Evolutionary conservation across 2,797 vertebrate genomes (phyloP).

Genomic region (Eulemur albifrons): DNA sequence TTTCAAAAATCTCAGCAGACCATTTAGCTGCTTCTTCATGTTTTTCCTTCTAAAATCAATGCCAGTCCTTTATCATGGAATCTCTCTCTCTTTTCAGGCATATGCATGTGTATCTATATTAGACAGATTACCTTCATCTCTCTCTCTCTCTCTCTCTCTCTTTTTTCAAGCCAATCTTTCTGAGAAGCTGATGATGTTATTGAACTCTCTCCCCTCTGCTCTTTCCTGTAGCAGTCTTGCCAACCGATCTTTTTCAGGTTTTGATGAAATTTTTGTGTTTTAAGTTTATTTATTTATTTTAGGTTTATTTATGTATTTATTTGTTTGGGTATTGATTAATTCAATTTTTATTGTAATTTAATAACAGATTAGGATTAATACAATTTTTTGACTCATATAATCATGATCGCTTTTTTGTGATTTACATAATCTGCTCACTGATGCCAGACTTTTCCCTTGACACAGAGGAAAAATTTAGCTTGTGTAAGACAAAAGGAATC

Average conservation of each 20-base stretch:
- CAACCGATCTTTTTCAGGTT: slow-evolving; percentile 13
- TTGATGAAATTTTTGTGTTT: background rate
- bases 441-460: background rate
- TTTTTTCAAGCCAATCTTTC: background rate
- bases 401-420: slow-evolving; percentile 5
- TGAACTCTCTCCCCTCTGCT: background rate
- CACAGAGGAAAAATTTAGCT: background rate
- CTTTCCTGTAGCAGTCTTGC: background rate
- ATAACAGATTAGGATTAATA: background rate
- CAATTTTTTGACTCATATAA: background rate
- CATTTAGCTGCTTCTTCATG: background rate
- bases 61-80: background rate
- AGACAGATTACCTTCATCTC: background rate
- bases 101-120: background rate
- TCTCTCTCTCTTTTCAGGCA: background rate
- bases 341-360: background rate
- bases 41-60: background rate
- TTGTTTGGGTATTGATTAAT: slow-evolving; percentile 24
- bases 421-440: background rate
- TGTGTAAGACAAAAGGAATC: slow-evolving; percentile 20
- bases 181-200: background rate
- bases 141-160: background rate
- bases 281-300: background rate
- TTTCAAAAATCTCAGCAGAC: background rate
- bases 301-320: background rate